Evolutionary conservation across 2,113 vertebrate species (phyloP), one percentile per base, ranked within the genome.

Genomic region (Colossoma macropomum): DNA sequence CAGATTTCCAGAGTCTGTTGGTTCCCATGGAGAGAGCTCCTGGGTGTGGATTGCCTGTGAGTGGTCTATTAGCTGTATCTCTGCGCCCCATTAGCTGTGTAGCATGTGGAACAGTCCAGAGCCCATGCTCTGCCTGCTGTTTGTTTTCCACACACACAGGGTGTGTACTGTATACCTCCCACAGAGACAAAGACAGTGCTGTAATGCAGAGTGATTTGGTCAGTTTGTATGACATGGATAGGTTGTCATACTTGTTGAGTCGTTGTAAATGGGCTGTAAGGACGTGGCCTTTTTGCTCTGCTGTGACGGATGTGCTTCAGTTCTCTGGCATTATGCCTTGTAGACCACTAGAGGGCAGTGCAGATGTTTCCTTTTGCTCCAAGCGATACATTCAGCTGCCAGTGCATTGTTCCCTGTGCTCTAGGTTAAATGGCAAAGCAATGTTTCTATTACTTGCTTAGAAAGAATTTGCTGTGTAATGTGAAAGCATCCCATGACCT

Each of bases 1-100:
- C 80, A 83, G 80, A 87, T 84, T 84, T 87, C 87, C 71, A 86
- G 79, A 87, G 90, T 88, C 85, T 8, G 75, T 85, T 89, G 91
- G 87, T 84, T 79, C 30, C 81, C 82, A 78, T 81, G 88, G 75
- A 32, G 66, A 60, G 80, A 85, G 84, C 86, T 91, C 89, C 90
- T 91, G 87, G 85, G 85, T 74, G 79, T 87, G 81, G 86, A 89
- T 88, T 84, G 88, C 88, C 89, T 86, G 89, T 80, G 65, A 88
- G 81, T 59, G 80, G 75, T n/a, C 86, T 83, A 88, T 91, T 85
- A 91, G 85, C 87, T 83, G 86, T 84, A 89, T 76, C 87, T 87
- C 69, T 82, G 77, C 81, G 86, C 87, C 87, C 88, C 88, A 89
- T 89, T 90, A 90, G 88, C 76, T 88, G 69, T 75, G 86, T 91